A percentile compares a stretch with the other conserved stretches of the same genome.
Conservation (phyloP, 2,888 invertebrate genomes). For the Liodrosophila aerea region DNA sequence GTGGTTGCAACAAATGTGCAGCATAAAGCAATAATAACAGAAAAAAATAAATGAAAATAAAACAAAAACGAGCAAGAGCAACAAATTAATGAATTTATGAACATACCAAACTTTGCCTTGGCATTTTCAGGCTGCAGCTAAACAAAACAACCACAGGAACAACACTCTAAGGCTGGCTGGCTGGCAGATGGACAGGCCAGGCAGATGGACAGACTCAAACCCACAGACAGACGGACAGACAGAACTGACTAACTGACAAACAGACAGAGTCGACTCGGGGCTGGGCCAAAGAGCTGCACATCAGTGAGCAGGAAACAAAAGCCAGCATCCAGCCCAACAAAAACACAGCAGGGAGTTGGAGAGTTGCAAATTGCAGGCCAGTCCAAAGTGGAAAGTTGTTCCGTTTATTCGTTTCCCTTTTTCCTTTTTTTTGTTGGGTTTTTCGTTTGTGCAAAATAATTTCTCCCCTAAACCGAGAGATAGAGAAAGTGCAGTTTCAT, state of each 20-base stretch:
- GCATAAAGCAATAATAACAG: conserved; percentile 7
- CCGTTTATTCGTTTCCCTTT: conserved; percentile 7
- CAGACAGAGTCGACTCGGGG: conserved; percentile 18
- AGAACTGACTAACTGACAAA: conserved; percentile 27
- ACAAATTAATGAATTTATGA: conserved; percentile 79
- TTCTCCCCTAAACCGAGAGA: conserved; percentile 45
- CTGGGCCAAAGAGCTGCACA: conserved; percentile 31
- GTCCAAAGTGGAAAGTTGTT: conserved; percentile 50
- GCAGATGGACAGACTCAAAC: conserved; percentile 15
- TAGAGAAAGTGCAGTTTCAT: neutral
- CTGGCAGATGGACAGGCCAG: conserved; percentile 19
- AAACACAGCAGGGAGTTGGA: conserved; percentile 21
- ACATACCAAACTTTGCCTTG: conserved; percentile 68
- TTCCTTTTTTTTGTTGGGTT: no score
- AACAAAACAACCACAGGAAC: conserved; percentile 24
- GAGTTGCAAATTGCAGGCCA: conserved; percentile 69
- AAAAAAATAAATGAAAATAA: conserved; percentile 3
- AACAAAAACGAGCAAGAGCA: conserved; percentile 26
- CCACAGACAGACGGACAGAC: conserved; percentile 6
- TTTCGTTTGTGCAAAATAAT: conserved; percentile 58
- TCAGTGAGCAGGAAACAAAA: conserved; percentile 61
- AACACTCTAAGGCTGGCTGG: conserved; percentile 1
- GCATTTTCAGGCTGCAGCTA: conserved; percentile 41
- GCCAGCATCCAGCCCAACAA: conserved; percentile 35
- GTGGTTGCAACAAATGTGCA: conserved; percentile 65